A percentile compares a stretch with the other conserved stretches of the same genome.
phyloP scores from a whole-genome alignment of 2,797 vertebrate species.

The Pagetopsis macropterus region DNA sequence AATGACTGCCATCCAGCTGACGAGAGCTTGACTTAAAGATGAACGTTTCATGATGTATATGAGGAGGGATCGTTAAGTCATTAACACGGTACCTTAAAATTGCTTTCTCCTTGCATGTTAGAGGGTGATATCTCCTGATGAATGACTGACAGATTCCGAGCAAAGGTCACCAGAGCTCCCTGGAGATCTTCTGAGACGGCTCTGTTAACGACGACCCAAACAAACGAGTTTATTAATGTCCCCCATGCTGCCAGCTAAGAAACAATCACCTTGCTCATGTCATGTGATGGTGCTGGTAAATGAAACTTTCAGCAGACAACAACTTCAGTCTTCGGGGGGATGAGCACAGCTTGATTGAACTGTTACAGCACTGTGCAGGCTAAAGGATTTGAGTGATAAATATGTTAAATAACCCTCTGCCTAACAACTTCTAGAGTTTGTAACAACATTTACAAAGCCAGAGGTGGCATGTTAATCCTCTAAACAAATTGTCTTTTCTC shows the following conservation, averaged over 20 bases:
- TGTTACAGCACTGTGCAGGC: slow-evolving; percentile 83
- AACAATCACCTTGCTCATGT: slow-evolving; percentile 94
- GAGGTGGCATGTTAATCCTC: slow-evolving; percentile 69
- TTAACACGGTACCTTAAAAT: slow-evolving; percentile 98
- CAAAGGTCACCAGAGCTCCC: slow-evolving; percentile 98
- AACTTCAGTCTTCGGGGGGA: slow-evolving; percentile 89
- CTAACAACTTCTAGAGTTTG: slow-evolving; percentile 77
- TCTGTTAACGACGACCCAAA: slow-evolving; percentile 97
- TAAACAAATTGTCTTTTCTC: slow-evolving; percentile 48
- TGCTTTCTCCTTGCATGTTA: slow-evolving; percentile 96
- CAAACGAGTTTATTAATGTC: slow-evolving; percentile 95
- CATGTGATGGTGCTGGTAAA: slow-evolving; percentile 91
- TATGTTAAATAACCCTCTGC: slow-evolving; percentile 91
- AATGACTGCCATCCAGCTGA: slow-evolving; percentile 17
- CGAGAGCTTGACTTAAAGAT: slow-evolving; percentile 38
- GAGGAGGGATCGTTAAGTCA: slow-evolving; percentile 92
- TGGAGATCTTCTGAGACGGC: slow-evolving; percentile 93
- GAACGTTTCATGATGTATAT: slow-evolving; percentile 64
- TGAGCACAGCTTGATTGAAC: slow-evolving; percentile 88
- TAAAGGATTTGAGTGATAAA: slow-evolving; percentile 90
- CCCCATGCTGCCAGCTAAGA: slow-evolving; percentile 84
- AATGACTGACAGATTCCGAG: slow-evolving; percentile 97
- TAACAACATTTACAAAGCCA: slow-evolving; percentile 66
- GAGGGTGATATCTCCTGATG: slow-evolving; percentile 98
- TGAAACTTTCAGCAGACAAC: slow-evolving; percentile 90